Conservation (phyloP, 2,888 invertebrate genomes). For the Ischnura elegans region DNA sequence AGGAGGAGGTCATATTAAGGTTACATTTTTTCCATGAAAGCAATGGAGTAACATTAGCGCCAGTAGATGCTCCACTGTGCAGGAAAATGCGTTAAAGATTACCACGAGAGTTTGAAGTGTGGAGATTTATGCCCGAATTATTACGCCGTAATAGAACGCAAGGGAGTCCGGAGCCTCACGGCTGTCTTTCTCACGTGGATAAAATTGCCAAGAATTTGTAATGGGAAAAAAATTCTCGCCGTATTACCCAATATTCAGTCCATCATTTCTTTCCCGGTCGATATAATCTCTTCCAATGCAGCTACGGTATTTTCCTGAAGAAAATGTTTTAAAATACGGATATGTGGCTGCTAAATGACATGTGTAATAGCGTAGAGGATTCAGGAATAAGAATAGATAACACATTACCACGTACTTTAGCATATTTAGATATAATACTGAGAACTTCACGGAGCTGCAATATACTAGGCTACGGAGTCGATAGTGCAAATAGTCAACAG, state of each 20-base stretch:
- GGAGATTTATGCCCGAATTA: background rate
- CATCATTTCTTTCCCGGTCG: background rate
- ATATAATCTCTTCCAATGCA: background rate
- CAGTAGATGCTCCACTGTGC: background rate
- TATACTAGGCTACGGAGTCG: too few relatives aligned
- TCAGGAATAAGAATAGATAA: too few relatives aligned
- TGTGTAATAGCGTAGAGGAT: too few relatives aligned
- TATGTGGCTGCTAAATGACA: too few relatives aligned
- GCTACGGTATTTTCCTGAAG: background rate
- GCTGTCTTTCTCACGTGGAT: background rate
- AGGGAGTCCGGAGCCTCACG: background rate
- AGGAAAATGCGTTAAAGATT: slow-evolving; percentile 31
- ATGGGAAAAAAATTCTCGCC: background rate
- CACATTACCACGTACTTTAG: too few relatives aligned
- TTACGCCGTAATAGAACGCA: background rate
- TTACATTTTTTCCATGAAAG: background rate
- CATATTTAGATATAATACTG: too few relatives aligned
- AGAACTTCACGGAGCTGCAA: too few relatives aligned
- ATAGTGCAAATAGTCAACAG: too few relatives aligned
- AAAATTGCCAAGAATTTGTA: background rate
- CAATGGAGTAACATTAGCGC: background rate
- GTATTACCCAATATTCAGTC: background rate
- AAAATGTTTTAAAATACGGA: too few relatives aligned
- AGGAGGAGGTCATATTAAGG: background rate
- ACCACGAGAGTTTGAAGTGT: background rate